Evolutionary conservation across 2,888 invertebrate species (phyloP), one percentile per base, ranked within the genome.

Genomic region (Charanyca ferruginea): DNA sequence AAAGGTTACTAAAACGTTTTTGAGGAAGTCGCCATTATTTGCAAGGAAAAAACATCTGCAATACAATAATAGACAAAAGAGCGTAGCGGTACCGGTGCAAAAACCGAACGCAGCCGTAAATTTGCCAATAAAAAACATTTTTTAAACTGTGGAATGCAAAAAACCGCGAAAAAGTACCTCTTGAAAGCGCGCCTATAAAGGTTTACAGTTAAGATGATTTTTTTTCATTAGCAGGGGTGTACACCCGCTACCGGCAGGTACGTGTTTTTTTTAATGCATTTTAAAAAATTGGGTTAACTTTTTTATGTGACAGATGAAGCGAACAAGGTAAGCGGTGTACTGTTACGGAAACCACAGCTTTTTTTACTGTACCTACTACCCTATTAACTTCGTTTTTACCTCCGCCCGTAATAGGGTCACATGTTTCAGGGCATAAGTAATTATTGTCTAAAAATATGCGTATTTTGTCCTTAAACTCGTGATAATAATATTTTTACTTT

Each of bases 301-400:
- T n/a, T 92, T 91, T 89, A 75, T 79, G 73, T 82, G 90, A 89
- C 92, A 93, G 90, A 90, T 90, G 94, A 93, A 85, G 80, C 86
- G 84, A 87, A 89, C 92, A 93, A 94, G 94, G 94, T 93, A 93
- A 93, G 88, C 88, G 90, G 94, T 92, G 88, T 95, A 89, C 86
- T 85, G 94, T 95, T 95, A 94, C 95, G 95, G 95, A 93, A 94
- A 94, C 94, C 89, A 81, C 87, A 84, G 85, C 85, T 90, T 93
- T 92, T n/a, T 92, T 93, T 90, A 89, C 84, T 57, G 67, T 79
- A 86, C 86, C 84, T 77, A 88, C 87, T 92, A 92, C 92, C 94
- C 92, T 92, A 93, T 94, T 94, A 93, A 92, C 88, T 85, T 76
- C 85, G 89, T 91, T 91, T 91, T 88, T 83, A 77, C 71, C 64